Evolutionary conservation across 2,888 invertebrate genomes (phyloP), one percentile per base, ranked within the genome.

Genomic region (Agapostemon virescens): DNA sequence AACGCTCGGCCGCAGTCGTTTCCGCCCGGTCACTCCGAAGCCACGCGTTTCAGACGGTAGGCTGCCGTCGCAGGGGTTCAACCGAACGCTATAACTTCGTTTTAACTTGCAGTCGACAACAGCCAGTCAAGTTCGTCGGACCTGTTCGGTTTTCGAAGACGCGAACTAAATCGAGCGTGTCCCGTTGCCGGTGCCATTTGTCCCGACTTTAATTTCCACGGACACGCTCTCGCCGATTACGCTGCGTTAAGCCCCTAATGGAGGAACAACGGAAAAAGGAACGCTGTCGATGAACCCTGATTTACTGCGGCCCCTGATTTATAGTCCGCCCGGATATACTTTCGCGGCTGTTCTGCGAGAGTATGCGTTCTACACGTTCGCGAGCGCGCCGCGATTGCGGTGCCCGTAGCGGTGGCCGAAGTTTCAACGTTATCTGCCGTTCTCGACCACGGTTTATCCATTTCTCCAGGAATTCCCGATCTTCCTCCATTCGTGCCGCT

Each of bases 291-390:
- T 84, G 77, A 74, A 52, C 69, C 55, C 55, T 74, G 83, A 86
- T 86, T 86, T 81, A 86, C 72, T 49, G 81, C 76, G 52, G 49
- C 33, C 33, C 38, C 52, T 81, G 86, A 86, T 86, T 85, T 87
- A 79, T 78, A 77, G 68, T 49, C n/a, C 6, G 55, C n/a, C 49
- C 49, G 49, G 49, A n/a, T 49, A 15, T 55, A 55, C 15, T 23
- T 26, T 26, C 55, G 26, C 6, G 26, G 15, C 13, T 15, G 26
- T 26, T 55, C 26, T n/a, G n/a, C n/a, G 26, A 15, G 15, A 15
- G 15, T 23, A 13, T 55, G 11, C 23, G 26, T 55, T 55, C 15
- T 55, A 9, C n/a, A n/a, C 49, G n/a, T 2, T 49, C n/a, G n/a
- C 11, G n/a, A 49, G n/a, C 45, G 45, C 42, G n/a, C 45, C 9